Base-by-base conservation (phyloP, 2,888 invertebrate genomes). In the Nomada ferruginata region DNA sequence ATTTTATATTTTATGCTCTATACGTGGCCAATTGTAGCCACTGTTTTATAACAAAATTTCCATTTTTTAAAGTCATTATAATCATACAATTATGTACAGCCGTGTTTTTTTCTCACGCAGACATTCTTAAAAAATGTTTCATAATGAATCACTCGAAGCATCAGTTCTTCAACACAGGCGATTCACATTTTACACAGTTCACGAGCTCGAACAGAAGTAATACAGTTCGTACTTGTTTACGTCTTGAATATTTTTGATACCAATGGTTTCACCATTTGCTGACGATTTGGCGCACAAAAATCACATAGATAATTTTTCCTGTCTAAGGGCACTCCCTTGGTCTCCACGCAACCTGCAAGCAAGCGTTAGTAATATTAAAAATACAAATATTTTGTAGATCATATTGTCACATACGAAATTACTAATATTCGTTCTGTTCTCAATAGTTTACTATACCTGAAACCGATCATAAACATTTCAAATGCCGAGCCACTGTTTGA, bases 271-370 rank as follows among this genome's bases (percentile, higher is more conserved):
- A 89, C 79, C 84, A 90, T 84, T 64, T 89, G 91, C 61, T 91
- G 92, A 75, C 91, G 90, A 82, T 84, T 90, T 55, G 92, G 90
- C 73, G 91, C 89, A 85, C 93, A 93, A 66, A 92, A 92, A 79
- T 93, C 93, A 91, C 93, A 93, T 79, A 90, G 90, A 84, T 93
- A 93, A 89, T 91, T 92, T 91, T 92, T 93, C 89, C 89, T 90
- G 87, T 93, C 92, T 89, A 92, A 89, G 86, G 75, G 86, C 87
- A 87, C 61, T 79, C 90, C 91, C 90, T 92, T 93, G 91, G 89
- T 92, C 92, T 93, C 93, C 93, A 92, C 93, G 92, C 93, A 93
- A 47, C 90, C 93, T 93, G 88, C 61, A 90, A 90, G 84, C 55
- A 80, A 75, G 81, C 36, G 70, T 66, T 26, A 44, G 4, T 55